Evolutionary conservation across 2,113 vertebrate species (phyloP).

Genomic region (Neolamprologus fasciatus): DNA sequence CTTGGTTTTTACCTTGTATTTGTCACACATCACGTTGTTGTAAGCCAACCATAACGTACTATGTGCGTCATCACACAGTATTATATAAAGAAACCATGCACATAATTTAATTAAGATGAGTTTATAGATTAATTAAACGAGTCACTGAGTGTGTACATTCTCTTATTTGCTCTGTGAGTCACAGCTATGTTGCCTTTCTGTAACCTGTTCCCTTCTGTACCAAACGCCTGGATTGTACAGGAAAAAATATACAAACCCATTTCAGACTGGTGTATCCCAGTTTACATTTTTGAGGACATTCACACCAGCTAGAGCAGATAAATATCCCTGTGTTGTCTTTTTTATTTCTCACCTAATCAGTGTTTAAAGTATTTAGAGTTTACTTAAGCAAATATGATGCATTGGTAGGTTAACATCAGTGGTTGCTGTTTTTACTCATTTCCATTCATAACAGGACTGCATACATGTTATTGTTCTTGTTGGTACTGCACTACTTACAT

Average conservation of each 20-base stretch:
- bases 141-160: not conserved
- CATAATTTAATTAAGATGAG: not conserved
- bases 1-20: not conserved
- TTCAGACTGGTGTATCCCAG: not conserved
- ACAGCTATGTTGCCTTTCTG: not conserved
- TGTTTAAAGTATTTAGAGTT: not conserved
- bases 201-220: not conserved
- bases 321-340: not conserved
- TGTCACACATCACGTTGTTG: not conserved
- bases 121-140: not conserved
- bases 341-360: not conserved
- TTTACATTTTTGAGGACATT: not conserved
- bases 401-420: not conserved
- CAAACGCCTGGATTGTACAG: not conserved
- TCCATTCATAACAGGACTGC: not conserved
- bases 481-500: not conserved
- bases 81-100: not conserved
- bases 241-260: not conserved
- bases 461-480: not conserved
- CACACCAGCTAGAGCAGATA: not conserved
- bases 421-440: not conserved
- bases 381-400: not conserved
- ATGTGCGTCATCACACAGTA: not conserved
- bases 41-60: not conserved
- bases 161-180: not conserved